Evolutionary conservation across 2,888 invertebrate species (phyloP).

Genomic region (Teleogryllus oceanicus): DNA sequence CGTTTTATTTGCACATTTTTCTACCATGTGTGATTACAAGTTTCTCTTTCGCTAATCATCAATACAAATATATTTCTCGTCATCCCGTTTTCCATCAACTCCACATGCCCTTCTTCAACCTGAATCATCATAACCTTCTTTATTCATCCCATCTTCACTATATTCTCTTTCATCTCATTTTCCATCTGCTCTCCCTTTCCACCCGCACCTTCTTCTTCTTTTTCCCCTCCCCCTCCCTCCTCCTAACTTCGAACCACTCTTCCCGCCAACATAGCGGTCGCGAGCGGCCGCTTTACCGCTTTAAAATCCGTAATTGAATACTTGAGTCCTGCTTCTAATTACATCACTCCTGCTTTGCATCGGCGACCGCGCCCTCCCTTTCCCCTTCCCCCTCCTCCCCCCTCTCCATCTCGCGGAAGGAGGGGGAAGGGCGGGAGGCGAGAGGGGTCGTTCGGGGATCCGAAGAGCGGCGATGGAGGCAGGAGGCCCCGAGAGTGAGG

Average conservation of each 20-base stretch:
- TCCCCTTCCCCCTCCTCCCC: not conserved
- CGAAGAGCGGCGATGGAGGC: not conserved
- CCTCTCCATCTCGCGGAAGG: not conserved
- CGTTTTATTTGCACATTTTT: no score
- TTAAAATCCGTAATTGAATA: slow-evolving; percentile 21
- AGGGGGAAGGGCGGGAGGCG: not conserved
- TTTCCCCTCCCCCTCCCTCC: not conserved
- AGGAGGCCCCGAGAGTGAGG: not conserved
- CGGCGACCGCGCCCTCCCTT: not conserved
- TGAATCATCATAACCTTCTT: no score
- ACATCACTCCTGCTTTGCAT: slow-evolving; percentile 18
- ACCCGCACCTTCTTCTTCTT: no score
- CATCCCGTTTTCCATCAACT: no score
- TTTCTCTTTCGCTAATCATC: no score
- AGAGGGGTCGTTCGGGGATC: not conserved
- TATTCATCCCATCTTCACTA: no score
- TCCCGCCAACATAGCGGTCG: not conserved
- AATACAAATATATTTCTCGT: no score
- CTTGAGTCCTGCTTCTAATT: slow-evolving; percentile 20
- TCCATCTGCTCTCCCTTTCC: no score
- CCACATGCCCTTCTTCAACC: no score
- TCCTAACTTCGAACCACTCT: not conserved
- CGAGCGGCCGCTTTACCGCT: not conserved
- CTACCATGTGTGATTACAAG: no score
- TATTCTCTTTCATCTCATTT: no score